These are phyloP conservation scores for Caenorhabditis sp. DNA, from an alignment of 2,888 invertebrate species.

Conservation along the genomic window DNA sequence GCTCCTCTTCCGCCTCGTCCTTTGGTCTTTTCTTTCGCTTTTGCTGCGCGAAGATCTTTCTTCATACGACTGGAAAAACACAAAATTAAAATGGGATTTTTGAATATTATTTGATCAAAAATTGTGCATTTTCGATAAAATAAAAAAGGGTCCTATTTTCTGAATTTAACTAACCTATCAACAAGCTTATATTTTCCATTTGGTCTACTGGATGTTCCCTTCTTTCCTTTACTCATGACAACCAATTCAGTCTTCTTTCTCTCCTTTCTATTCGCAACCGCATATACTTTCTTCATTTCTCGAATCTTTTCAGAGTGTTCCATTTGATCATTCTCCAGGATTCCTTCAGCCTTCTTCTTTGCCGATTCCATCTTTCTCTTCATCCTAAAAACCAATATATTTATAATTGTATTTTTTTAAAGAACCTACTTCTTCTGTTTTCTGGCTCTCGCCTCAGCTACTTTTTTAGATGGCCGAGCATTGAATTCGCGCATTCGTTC, in stretches of 20 bases:
- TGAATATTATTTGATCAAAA: neutral
- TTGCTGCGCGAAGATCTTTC: conserved; percentile 49
- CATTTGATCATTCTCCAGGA: conserved; percentile 81
- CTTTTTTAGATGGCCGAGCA: conserved; percentile 93
- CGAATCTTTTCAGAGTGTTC: conserved; percentile 85
- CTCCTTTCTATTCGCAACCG: conserved; percentile 75
- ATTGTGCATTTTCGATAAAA: conserved; percentile 4
- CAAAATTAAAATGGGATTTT: neutral
- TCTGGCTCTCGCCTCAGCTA: conserved; percentile 94
- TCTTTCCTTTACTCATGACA: conserved; percentile 82
- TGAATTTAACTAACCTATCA: conserved; percentile 37
- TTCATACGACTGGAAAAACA: conserved; percentile 52
- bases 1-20: conserved; percentile 46
- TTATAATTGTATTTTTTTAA: neutral
- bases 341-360: conserved; percentile 91
- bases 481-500: conserved; percentile 82
- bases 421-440: conserved; percentile 81
- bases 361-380: conserved; percentile 85
- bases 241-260: conserved; percentile 91
- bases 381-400: conserved; percentile 69
- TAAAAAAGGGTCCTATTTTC: neutral
- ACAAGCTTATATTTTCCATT: conserved; percentile 64
- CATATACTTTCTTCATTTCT: conserved; percentile 78
- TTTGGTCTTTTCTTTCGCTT: conserved; percentile 53
- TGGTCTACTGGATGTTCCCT: conserved; percentile 58